A percentile compares a stretch with the other conserved stretches of the same genome.
These are phyloP conservation scores for Crax fasciolata DNA, from an alignment of 2,797 vertebrate species.

Conservation along the genomic window DNA sequence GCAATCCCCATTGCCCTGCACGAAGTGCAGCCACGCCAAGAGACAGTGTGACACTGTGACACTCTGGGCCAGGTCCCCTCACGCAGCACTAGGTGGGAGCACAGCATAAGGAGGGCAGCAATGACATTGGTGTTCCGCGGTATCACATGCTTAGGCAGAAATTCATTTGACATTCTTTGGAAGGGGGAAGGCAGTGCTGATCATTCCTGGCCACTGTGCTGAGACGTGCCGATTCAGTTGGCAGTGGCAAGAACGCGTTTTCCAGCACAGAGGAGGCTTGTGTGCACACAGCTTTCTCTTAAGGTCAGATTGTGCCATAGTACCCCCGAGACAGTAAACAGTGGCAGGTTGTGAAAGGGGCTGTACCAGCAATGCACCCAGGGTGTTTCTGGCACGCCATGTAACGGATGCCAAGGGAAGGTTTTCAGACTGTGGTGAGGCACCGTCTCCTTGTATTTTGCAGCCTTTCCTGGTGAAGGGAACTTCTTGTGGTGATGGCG, in stretches of 20 bases:
- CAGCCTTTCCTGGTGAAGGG: background rate
- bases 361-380: background rate
- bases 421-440: background rate
- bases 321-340: background rate
- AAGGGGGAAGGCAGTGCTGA: background rate
- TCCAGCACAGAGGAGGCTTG: background rate
- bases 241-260: background rate
- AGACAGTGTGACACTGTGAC: fast-evolving
- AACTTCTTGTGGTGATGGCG: background rate
- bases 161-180: background rate
- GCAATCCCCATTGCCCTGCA: background rate
- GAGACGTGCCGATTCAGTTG: background rate
- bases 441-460: background rate
- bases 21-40: background rate
- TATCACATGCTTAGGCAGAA: background rate
- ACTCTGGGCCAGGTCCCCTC: background rate
- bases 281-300: background rate
- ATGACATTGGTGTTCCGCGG: background rate
- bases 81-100: background rate
- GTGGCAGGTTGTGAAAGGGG: background rate
- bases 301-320: background rate
- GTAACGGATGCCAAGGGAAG: background rate
- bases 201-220: background rate
- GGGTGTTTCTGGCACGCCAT: background rate
- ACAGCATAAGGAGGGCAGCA: background rate